Percentiles rank a stretch among this genome's conserved stretches.
These are phyloP conservation scores for Myzus persicae DNA, from an alignment of 1,140 invertebrate species.

Conservation along the genomic window DNA sequence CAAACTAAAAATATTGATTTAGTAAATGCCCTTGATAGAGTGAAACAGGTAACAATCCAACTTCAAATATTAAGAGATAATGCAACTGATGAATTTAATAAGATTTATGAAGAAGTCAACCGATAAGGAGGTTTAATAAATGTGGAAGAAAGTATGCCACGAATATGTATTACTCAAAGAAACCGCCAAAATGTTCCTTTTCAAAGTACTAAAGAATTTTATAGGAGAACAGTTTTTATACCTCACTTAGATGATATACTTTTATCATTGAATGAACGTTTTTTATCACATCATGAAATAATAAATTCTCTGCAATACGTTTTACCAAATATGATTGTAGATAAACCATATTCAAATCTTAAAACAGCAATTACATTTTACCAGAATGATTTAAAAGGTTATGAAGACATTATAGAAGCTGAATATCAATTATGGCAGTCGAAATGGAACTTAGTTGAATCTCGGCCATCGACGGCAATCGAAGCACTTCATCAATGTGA, in stretches of 20 bases:
- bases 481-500: slow-evolving; percentile 15
- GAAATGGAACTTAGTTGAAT: slow-evolving; percentile 36
- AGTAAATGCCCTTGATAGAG: slow-evolving; percentile 24
- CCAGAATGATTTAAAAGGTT: slow-evolving; percentile 32
- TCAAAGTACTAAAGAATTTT: no score
- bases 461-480: slow-evolving; percentile 25
- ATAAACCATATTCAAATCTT: slow-evolving; percentile 40
- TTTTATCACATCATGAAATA: neutral
- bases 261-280: no score
- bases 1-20: slow-evolving; percentile 39
- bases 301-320: slow-evolving; percentile 45
- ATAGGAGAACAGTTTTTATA: no score
- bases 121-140: no score
- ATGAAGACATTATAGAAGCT: slow-evolving; percentile 27
- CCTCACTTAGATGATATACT: no score
- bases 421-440: slow-evolving; percentile 40
- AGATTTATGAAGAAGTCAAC: no score
- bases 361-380: slow-evolving; percentile 37
- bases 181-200: no score
- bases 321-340: slow-evolving; percentile 41
- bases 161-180: no score
- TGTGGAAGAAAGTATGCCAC: no score
- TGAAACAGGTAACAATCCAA: slow-evolving; percentile 28
- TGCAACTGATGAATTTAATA: no score
- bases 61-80: neutral